Evolutionary conservation across 92 coral and sea anemone genomes (phyloP), one percentile per base, ranked within the genome.

Genomic region (Scolanthus callimorphus): DNA sequence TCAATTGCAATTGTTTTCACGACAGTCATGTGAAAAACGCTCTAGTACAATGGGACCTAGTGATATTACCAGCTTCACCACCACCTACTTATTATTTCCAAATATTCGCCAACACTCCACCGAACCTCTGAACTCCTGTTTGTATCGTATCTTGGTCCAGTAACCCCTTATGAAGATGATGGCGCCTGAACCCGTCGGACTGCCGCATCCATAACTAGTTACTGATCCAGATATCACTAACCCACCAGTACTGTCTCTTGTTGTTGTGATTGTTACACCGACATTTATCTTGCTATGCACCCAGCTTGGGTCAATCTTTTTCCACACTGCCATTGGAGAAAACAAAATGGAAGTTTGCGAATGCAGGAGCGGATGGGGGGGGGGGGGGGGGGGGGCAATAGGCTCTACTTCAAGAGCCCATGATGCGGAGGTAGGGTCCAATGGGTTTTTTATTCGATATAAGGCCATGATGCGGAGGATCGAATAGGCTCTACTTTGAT

Each of bases 111-210:
- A 81, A 25, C 88, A 81, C 1, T 77, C 53, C 0, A 55, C 57
- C 4, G 0, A n/a, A 20, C 77, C 82, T 11, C 58, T 37, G 34
- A 81, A 81, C 39, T 74, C 78, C 26, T 81, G 88, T 2, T 65
- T 68, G 62, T 74, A 81, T 17, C 72, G 50, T 8, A 81, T 74
- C 53, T 57, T 74, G 12, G 70, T 74, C 88, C 82, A 74, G 72
- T 67, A 81, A 21, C 78, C 88, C 25, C 67, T 74, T 39, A 81
- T 74, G 31, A 52, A 49, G 43, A 67, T 55, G n/a, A 81, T 53
- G 0, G 77, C 57, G 0, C 78, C 88, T 0, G 88, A 37, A 4
- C 55, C 46, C 11, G 31, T 21, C 8, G 31, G 22, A 1, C 58
- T 48, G 0, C 57, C 39, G 54, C 88, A 81, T 0, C 69, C 88